Conservation (phyloP, 2,797 vertebrate species). For the Pangasius macronema region DNA sequence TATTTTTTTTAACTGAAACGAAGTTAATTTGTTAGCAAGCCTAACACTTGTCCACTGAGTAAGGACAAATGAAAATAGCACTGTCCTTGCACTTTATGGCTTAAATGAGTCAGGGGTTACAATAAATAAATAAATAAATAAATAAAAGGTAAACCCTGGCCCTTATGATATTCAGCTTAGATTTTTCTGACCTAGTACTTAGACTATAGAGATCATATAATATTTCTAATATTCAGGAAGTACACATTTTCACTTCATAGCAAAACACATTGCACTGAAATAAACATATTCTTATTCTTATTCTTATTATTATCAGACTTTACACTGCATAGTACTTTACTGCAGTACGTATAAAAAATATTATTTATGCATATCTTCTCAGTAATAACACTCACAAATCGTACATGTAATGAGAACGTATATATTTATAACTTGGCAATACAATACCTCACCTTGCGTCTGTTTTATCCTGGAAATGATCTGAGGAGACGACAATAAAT, state of each 20-base stretch:
- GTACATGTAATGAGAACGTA: not conserved
- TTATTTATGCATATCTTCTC: not conserved
- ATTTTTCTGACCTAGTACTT: constrained; percentile 18
- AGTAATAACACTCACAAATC: not conserved
- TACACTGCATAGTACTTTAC: not conserved
- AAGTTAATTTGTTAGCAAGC: constrained; percentile 28
- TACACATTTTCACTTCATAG: not conserved
- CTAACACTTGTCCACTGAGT: constrained; percentile 64
- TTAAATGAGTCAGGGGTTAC: not conserved
- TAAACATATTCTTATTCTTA: not conserved
- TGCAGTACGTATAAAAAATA: not conserved
- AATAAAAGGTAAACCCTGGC: not conserved
- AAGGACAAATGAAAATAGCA: constrained; percentile 57
- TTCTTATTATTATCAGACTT: not conserved
- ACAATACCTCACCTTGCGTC: constrained; percentile 6
- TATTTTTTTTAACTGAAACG: constrained; percentile 29
- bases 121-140: not conserved
- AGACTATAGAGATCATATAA: not conserved
- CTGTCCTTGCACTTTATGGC: constrained; percentile 36
- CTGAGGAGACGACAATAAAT: not conserved
- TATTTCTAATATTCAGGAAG: not conserved
- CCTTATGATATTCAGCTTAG: constrained; percentile 18
- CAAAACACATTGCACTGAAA: not conserved
- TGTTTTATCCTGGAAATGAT: not conserved
- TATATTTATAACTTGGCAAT: not conserved